Base-by-base conservation (phyloP, 2,113 vertebrate genomes). In the Hipposideros armiger region DNA sequence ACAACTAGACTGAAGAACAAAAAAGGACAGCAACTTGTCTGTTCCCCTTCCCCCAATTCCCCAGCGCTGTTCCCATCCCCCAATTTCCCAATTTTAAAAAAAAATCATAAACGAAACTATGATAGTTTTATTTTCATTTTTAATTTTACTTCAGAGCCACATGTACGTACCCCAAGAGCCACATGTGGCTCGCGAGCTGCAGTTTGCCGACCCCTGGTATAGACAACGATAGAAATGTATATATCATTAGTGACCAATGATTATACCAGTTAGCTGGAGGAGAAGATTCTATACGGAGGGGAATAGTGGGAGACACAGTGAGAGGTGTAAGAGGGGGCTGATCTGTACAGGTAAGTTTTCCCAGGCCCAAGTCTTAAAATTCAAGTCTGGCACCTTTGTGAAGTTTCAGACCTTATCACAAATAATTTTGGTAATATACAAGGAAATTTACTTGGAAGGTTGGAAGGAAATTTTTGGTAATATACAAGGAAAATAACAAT, bases 341-440 rank as follows among this genome's bases (percentile, higher is more conserved):
- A 45, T 76, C 58, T 76, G 11, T 47, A 7, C 15, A 62, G 0
- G 1, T 62, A 81, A 66, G 28, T 84, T 73, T 50, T 32, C 22
- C 24, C 47, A 69, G 19, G 30, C 5, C 40, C 30, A 76, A 84
- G 16, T 85, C 52, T 92, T 83, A 40, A 36, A 36, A 73, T 84
- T 92, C 56, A 50, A 73, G 16, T 73, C 42, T 89, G 50, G 47
- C 42, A 93, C 36, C 28, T 67, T 89, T 47, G 14, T 86, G 5
- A 91, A 81, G n/a, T 81, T 95, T 97, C n/a, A 89, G 52, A 88
- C 2, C 20, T 89, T 78, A 5, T 85, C 30, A 30, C 11, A 50
- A 85, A 88, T 52, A 66, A 28, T 77, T 87, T 83, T 86, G 17
- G 30, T 86, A 94, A 77, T 4, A 50, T 56, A 72, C 14, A 77